Base-by-base conservation (phyloP, 2,113 vertebrate species). In the Alouatta palliata region DNA sequence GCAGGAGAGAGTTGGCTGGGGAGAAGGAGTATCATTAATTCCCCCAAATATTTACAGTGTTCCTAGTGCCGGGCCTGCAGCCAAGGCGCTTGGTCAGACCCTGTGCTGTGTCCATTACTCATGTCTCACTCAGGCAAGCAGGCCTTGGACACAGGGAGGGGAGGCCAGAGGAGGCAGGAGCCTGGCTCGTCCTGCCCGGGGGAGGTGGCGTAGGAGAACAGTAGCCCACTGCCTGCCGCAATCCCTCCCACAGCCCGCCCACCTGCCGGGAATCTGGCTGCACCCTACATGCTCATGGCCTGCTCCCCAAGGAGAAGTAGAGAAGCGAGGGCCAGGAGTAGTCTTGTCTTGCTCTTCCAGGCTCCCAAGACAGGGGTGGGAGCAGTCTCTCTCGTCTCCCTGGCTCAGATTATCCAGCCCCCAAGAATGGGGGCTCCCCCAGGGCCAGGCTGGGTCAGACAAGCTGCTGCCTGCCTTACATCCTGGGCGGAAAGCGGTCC, bases 11-110 rank as follows among this genome's bases (percentile, higher is more conserved):
- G 75, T 19, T 86, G 21, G 61, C 90, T 58, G 75, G 17, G 43
- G 77, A 91, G 58, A 83, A 90, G 37, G 16, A 85, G 95, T 85
- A 96, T 68, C 92, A 90, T 90, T 97, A 95, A 96, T 92, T 96
- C 97, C 97, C 96, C 97, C 96, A 98, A 97, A 98, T 98, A 97
- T 98, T 98, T 98, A 98, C 93, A 37, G 77, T 66, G 94, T 96
- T 98, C 71, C 85, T 76, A 81, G 95, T 1, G 0, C 95, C 88
- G 95, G 97, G 97, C 96, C 81, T 10, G 3, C 76, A 87, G 97
- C 97, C 97, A 96, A 87, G 70, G 90, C 88, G 87, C 92, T 56
- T 2, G 77, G 97, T 96, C 97, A 96, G 94, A 90, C 76, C 80
- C 91, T 89, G 92, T 2, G 2, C 90, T 56, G 49, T 20, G 35